A percentile compares a stretch with the other conserved stretches of the same genome.
phyloP scores from a whole-genome alignment of 2,888 invertebrate species.

The Rotaria macrura region DNA sequence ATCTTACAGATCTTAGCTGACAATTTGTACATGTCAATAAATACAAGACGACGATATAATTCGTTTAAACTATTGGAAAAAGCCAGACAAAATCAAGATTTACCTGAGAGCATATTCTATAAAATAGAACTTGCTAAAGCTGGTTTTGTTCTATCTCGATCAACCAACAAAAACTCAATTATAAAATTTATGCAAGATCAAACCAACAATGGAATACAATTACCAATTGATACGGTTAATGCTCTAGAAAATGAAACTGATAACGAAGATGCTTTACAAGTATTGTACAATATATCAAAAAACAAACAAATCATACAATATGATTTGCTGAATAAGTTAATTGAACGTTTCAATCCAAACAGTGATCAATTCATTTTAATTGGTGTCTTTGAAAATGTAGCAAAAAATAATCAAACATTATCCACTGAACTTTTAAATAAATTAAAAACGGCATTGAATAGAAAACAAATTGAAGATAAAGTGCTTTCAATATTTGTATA shows the following conservation, averaged over 20 bases:
- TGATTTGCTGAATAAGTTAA: neutral
- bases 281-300: neutral
- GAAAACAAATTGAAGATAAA: neutral
- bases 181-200: neutral
- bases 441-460: neutral
- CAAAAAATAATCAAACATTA: conserved; percentile 19
- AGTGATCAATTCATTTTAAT: neutral
- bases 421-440: neutral
- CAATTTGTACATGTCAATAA: conserved; percentile 6
- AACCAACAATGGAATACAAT: neutral
- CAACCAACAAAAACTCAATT: neutral
- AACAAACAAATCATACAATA: conserved; percentile 18
- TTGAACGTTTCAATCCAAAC: neutral
- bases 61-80: conserved; percentile 10
- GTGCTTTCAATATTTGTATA: conserved; percentile 11
- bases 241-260: neutral
- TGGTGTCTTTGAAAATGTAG: neutral
- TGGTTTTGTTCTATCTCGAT: neutral
- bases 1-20: neutral
- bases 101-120: conserved; percentile 3
- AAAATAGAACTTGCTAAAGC: neutral
- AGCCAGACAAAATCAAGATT: conserved; percentile 8
- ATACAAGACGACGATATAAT: neutral
- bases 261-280: neutral
- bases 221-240: conserved; percentile 3